Percentiles rank a stretch among this genome's conserved stretches.
phyloP scores from a whole-genome alignment of 1,140 invertebrate genomes.

The Lasioglossum baleicum region DNA sequence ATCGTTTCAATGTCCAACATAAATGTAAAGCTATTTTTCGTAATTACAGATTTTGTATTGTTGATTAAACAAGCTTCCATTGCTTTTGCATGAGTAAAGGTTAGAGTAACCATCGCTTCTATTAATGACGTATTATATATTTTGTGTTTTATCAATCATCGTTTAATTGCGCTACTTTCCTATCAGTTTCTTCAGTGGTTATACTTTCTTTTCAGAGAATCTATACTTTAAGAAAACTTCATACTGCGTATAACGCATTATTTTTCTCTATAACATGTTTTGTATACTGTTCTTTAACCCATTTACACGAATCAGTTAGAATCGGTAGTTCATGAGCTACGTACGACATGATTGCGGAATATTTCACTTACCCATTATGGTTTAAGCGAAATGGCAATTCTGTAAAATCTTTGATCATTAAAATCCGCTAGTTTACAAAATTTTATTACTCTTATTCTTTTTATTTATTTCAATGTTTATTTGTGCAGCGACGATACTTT shows the following conservation, averaged over 20 bases:
- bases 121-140: constrained; percentile 57
- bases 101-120: constrained; percentile 55
- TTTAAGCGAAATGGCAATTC: background rate
- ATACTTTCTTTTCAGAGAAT: background rate
- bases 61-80: background rate
- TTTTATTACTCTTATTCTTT: background rate
- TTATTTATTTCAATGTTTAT: constrained; percentile 18
- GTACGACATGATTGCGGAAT: background rate
- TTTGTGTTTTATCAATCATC: constrained; percentile 35
- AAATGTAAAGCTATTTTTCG: background rate
- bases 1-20: background rate
- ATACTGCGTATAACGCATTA: background rate
- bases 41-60: background rate
- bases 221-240: background rate
- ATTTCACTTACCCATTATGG: background rate
- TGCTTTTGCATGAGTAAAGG: constrained; percentile 38
- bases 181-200: background rate
- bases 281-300: background rate
- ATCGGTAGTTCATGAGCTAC: background rate
- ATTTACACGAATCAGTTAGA: background rate
- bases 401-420: background rate
- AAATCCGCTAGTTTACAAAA: background rate
- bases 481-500: constrained; percentile 75
- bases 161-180: constrained; percentile 3
- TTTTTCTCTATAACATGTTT: background rate